phyloP scores from a whole-genome alignment of 1,140 invertebrate species.

The Vollenhovia emeryi region DNA sequence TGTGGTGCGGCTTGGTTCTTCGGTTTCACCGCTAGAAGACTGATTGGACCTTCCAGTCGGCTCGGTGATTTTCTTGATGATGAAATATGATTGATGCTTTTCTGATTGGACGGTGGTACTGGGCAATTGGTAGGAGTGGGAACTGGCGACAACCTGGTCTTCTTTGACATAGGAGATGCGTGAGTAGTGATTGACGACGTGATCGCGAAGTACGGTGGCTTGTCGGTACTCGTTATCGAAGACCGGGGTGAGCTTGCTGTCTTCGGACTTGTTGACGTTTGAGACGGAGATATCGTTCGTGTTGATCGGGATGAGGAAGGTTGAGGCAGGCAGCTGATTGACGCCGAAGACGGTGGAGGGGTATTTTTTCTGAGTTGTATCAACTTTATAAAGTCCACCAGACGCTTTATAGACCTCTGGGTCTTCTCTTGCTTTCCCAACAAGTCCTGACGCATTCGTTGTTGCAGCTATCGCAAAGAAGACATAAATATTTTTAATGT shows the following conservation, averaged over 20 bases:
- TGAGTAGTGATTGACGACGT: conserved; percentile 70
- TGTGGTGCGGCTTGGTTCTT: conserved; percentile 56
- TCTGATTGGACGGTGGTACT: conserved; percentile 62
- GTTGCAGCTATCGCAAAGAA: conserved; percentile 77
- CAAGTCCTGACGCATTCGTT: conserved; percentile 81
- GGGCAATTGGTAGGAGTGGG: conserved; percentile 69
- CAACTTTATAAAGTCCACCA: conserved; percentile 83
- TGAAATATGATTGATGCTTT: conserved; percentile 77
- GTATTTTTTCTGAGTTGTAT: conserved; percentile 77
- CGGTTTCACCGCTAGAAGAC: conserved; percentile 45
- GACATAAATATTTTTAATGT: neutral
- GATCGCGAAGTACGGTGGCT: conserved; percentile 53
- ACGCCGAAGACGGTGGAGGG: conserved; percentile 74
- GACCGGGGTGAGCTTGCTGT: conserved; percentile 39
- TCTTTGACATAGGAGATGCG: conserved; percentile 70
- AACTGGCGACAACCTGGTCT: conserved; percentile 61
- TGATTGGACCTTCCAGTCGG: conserved; percentile 56
- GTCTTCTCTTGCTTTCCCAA: conserved; percentile 83
- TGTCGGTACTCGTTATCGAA: conserved; percentile 67
- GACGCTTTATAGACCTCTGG: conserved; percentile 82
- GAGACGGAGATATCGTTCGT: conserved; percentile 61
- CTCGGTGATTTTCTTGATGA: conserved; percentile 78
- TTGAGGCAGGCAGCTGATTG: conserved; percentile 81
- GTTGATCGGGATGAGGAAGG: conserved; percentile 82
- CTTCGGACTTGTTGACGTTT: conserved; percentile 58